Evolutionary conservation across 2,888 invertebrate species (phyloP).

Genomic region (Eulithis testata): DNA sequence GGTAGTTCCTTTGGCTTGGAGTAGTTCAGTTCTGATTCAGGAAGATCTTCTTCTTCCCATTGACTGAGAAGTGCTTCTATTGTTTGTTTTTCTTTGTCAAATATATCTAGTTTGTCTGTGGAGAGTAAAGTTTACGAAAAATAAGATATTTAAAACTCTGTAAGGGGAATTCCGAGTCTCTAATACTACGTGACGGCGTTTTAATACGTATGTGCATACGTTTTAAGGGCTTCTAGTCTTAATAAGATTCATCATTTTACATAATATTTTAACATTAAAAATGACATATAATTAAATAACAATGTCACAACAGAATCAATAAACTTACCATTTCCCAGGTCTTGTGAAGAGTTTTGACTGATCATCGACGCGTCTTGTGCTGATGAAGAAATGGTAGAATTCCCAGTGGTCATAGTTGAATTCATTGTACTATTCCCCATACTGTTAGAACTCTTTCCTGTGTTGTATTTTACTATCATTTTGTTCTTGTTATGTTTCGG

Average conservation of each 20-base stretch:
- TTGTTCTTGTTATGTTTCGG: slow-evolving; percentile 80
- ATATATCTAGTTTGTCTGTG: slow-evolving; percentile 73
- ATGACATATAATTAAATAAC: no score
- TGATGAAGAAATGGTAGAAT: slow-evolving; percentile 13
- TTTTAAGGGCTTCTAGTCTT: no score
- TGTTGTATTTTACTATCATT: slow-evolving; percentile 35
- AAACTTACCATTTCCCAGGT: slow-evolving; percentile 66
- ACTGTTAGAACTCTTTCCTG: slow-evolving; percentile 38
- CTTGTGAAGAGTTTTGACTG: slow-evolving; percentile 68
- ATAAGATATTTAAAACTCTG: no score
- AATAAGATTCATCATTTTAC: no score
- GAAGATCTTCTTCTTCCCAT: slow-evolving; percentile 78
- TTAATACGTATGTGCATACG: no score
- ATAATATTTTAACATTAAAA: no score
- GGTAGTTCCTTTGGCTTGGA: slow-evolving; percentile 58
- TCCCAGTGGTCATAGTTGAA: slow-evolving; percentile 17
- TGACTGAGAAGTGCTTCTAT: slow-evolving; percentile 77
- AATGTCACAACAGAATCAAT: no score
- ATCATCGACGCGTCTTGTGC: slow-evolving; percentile 54
- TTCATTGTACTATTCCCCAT: slow-evolving; percentile 46
- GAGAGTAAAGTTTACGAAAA: slow-evolving; percentile 9
- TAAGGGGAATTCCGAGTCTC: no score
- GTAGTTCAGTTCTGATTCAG: slow-evolving; percentile 59
- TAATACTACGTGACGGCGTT: no score
- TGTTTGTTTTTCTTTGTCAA: slow-evolving; percentile 72